phyloP scores from a whole-genome alignment of 2,113 vertebrate species.

The Brienomyrus longianalis region DNA sequence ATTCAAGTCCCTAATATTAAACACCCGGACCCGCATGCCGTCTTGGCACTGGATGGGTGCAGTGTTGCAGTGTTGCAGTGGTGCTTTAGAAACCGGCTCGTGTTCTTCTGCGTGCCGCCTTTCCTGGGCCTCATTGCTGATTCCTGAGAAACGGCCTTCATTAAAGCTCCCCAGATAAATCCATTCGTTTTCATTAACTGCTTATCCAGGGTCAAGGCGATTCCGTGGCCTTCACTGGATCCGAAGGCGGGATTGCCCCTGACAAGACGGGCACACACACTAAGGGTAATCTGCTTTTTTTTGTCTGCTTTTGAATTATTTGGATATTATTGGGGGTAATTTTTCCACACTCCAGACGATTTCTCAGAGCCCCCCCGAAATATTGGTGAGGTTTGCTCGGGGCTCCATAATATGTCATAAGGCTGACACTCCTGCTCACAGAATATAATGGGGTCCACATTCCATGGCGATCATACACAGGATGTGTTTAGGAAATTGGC shows the following conservation, averaged over 20 bases:
- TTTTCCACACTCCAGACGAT: background rate
- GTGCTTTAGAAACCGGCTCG: background rate
- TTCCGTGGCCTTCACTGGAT: background rate
- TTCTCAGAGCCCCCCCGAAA: too few species aligned
- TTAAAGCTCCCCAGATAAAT: background rate
- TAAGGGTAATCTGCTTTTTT: background rate
- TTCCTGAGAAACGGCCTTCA: background rate
- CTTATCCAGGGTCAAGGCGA: background rate
- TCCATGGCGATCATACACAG: background rate
- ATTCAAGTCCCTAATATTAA: background rate
- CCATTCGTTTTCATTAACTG: background rate
- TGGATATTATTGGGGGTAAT: background rate
- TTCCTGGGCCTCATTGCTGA: background rate
- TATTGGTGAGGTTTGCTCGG: background rate
- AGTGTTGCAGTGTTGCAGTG: background rate
- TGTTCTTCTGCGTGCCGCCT: background rate
- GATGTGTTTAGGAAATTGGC: background rate
- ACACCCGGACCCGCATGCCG: background rate
- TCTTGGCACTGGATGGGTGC: background rate
- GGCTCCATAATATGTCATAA: background rate
- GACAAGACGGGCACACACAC: background rate
- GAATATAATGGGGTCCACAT: background rate
- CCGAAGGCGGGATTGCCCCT: background rate
- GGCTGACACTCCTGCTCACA: background rate
- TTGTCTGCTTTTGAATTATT: background rate